Evolutionary conservation across 2,888 invertebrate genomes (phyloP), one percentile per base, ranked within the genome.

Genomic region (Argynnis bischoffii): DNA sequence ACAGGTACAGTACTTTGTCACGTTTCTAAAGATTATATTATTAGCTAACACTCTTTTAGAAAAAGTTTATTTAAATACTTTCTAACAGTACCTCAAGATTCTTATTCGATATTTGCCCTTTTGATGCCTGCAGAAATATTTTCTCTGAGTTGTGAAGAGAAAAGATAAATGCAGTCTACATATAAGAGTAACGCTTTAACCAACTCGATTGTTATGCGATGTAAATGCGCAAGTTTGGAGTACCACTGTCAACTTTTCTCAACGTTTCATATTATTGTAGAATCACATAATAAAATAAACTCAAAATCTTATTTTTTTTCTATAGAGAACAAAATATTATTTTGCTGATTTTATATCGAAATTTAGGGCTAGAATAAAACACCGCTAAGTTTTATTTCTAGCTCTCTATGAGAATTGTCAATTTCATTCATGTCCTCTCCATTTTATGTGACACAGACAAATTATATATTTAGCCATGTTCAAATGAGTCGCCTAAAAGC

Each of bases 111-210:
- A 16, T 61, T 61, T 61, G 18, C 61, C 35, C 35, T 61, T 61
- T 61, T 31, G 61, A 61, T 11, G 50, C 35, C 18, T 41, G 61
- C 50, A 61, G 31, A 61, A 61, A 51, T 61, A 35, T 61, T 61
- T 61, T 35, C 61, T 61, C 50, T 51, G 51, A 61, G 61, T 51
- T 51, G 35, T 50, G 8, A n/a, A 51, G 60, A 61, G 60, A 61
- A 61, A 61, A 61, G 61, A 51, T 51, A 61, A 61, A 61, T 61
- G 61, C 61, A 61, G 51, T 61, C 61, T 61, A 50, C 61, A 61
- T 61, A 61, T 61, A 6, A 35, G 6, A 35, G 35, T 35, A 61
- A 61, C 61, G 50, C 51, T 61, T 41, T 14, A 61, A 35, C 15
- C 31, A 16, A 50, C 61, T 61, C 61, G 41, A 61, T 61, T 61